phyloP scores from a whole-genome alignment of 2,888 invertebrate species.

The Acronicta aceris region DNA sequence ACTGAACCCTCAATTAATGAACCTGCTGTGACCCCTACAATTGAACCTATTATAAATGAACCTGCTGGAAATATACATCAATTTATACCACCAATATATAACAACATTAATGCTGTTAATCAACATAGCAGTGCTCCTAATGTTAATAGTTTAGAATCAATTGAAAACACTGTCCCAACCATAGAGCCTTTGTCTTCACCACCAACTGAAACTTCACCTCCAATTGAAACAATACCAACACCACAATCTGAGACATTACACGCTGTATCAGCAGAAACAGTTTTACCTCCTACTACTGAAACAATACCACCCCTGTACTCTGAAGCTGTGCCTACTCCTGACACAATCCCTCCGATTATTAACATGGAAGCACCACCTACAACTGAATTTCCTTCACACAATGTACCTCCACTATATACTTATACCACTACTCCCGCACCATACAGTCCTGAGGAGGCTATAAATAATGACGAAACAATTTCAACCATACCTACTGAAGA shows the following conservation, averaged over 20 bases:
- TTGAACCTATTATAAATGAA: slow-evolving; percentile 4
- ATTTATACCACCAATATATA: slow-evolving; percentile 36
- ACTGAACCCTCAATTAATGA: slow-evolving; percentile 9
- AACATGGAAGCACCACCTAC: slow-evolving; percentile 32
- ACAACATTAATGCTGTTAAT: slow-evolving; percentile 24
- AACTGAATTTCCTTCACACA: slow-evolving; percentile 37
- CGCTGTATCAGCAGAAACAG: slow-evolving; percentile 31
- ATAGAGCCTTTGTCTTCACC: slow-evolving; percentile 20
- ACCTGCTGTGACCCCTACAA: slow-evolving; percentile 3
- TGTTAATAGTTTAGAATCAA: slow-evolving; percentile 13
- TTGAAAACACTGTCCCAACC: slow-evolving; percentile 22
- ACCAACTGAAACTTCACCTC: slow-evolving; percentile 23
- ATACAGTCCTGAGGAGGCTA: slow-evolving; percentile 15
- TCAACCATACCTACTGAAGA: slow-evolving; percentile 37
- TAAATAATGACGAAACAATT: slow-evolving; percentile 31
- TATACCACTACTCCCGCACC: slow-evolving; percentile 35
- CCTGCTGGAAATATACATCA: slow-evolving; percentile 12
- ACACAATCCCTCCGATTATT: slow-evolving; percentile 36
- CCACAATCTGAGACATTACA: slow-evolving; percentile 14
- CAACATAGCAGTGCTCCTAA: slow-evolving; percentile 18
- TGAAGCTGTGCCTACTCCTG: slow-evolving; percentile 29
- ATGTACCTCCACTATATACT: slow-evolving; percentile 9
- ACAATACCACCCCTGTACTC: slow-evolving; percentile 54
- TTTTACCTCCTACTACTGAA: slow-evolving; percentile 42
- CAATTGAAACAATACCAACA: slow-evolving; percentile 11